Percentiles rank a stretch among this genome's conserved stretches.
Conservation (phyloP, 2,113 vertebrate genomes). For the Sander lucioperca region DNA sequence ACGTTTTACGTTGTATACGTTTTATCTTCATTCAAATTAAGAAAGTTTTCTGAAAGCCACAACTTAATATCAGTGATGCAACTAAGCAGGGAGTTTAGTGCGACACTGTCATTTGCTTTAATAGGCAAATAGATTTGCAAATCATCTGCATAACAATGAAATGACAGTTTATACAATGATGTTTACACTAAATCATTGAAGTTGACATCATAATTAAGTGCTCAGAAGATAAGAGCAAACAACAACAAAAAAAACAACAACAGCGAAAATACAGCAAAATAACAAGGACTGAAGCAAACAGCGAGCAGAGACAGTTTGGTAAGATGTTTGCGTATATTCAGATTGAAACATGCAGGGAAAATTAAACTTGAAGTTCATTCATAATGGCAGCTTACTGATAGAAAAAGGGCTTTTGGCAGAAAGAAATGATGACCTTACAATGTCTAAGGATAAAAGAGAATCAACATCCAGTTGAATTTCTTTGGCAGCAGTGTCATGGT, state of each 20-base stretch:
- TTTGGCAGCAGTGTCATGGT: constrained; percentile 6
- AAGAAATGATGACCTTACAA: constrained; percentile 15
- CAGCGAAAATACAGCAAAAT: neutral
- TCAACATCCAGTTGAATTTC: constrained; percentile 24
- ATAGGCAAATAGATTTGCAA: too few species aligned
- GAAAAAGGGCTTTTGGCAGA: constrained; percentile 10
- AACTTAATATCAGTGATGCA: too few species aligned
- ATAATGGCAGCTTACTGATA: neutral
- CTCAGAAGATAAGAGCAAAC: neutral
- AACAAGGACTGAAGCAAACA: constrained; percentile 1
- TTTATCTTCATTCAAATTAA: too few species aligned
- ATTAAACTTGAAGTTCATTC: neutral
- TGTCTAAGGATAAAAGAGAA: constrained; percentile 24
- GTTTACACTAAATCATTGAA: neutral
- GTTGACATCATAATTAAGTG: neutral
- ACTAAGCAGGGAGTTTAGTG: too few species aligned
- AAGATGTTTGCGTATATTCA: neutral
- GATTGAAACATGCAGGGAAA: constrained; percentile 10
- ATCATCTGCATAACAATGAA: too few species aligned
- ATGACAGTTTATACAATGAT: too few species aligned
- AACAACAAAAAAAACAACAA: neutral
- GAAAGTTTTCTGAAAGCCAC: too few species aligned
- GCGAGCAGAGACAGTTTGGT: neutral
- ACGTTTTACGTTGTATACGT: too few species aligned
- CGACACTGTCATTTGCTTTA: too few species aligned